These are phyloP conservation scores for Xiphorhynchus elegans DNA, from an alignment of 2,113 vertebrate genomes.

Conservation along the genomic window DNA sequence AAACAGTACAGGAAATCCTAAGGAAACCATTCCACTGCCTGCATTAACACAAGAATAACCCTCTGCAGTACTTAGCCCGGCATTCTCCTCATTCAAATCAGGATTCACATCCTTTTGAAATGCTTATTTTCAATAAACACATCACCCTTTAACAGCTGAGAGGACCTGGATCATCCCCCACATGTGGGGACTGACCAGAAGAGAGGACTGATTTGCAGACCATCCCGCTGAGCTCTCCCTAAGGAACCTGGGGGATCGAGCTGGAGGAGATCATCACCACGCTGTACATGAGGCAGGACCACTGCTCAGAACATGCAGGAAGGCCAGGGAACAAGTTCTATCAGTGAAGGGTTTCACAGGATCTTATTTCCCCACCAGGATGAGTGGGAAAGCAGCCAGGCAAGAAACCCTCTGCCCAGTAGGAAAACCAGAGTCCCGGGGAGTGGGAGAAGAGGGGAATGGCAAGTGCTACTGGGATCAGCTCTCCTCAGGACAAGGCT, in stretches of 20 bases:
- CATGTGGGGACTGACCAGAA: not conserved
- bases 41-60: not conserved
- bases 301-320: not conserved
- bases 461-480: not conserved
- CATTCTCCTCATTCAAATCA: not conserved
- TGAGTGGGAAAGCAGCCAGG: not conserved
- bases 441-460: accelerated
- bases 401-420: not conserved
- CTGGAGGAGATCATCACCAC: not conserved
- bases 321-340: not conserved
- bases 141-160: not conserved
- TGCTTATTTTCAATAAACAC: not conserved
- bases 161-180: not conserved
- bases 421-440: not conserved
- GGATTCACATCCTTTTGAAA: not conserved
- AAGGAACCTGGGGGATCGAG: accelerated
- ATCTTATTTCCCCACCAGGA: not conserved
- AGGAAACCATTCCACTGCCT: not conserved
- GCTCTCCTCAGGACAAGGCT: not conserved
- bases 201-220: not conserved
- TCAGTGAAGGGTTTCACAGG: not conserved
- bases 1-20: not conserved
- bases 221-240: not conserved
- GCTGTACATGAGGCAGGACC: accelerated
- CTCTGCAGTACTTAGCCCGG: not conserved